Base-by-base conservation (phyloP, 1,140 invertebrate genomes). In the Drosophila neocordata region DNA sequence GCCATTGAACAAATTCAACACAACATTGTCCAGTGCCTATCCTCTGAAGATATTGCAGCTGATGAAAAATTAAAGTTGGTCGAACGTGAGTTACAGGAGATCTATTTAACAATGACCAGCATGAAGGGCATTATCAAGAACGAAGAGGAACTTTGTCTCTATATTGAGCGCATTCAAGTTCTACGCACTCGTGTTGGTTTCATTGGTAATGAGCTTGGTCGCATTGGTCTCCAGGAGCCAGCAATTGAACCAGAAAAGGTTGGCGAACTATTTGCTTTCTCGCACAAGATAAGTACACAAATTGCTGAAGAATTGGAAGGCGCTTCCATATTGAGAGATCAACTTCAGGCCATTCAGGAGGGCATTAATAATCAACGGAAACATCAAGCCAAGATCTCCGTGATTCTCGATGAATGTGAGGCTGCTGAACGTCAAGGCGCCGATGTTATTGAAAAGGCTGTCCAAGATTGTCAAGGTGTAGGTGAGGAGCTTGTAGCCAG, bases 91-190 rank as follows among this genome's bases (percentile, higher is more conserved):
- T 75, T 97, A 15, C 92, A 94, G 81, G 95, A 96, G 79, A 91
- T 96, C 3, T 93, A 94, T 61, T 80, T 92, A 4, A 93, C 94
- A 13, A 92, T 97, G 31, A 94, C 95, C 37, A 93, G 93, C 67
- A 93, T 96, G 55, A 94, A 95, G 82, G 95, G 95, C 0, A 94
- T 96, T 0, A 94, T 97, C 12, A 96, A 96, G 79, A 96, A 94
- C 18, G 95, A 96, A 73, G 96, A 97, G 70, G 96, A 97, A 85
- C 92, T 97, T 3, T 94, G 95, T 69, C 91, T 96, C 1, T 97
- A 97, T 77, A 94, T 96, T 18, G 95, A 97, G 90, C 92, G 96
- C 57, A 91, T 97, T 11, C 95, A 96, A 83, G 95, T 96, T 1
- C 93, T 96, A 71, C 95, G 94, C 20, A 93, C 94, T 1, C 93